phyloP scores from a whole-genome alignment of 2,797 vertebrate species.

The Macropodus opercularis region DNA sequence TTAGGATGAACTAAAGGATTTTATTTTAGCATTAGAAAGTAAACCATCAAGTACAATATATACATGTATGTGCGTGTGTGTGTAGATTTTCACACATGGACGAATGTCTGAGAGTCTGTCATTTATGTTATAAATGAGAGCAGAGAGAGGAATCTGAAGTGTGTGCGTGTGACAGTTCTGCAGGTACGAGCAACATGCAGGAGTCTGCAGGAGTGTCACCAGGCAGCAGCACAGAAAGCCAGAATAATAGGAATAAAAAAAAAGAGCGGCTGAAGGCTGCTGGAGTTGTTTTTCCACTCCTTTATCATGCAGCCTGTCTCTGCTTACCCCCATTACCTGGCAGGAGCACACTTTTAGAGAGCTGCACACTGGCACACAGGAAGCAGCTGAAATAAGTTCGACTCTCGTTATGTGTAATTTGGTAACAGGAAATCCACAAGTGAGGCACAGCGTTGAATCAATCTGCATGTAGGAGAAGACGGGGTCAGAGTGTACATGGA shows the following conservation, averaged over 20 bases:
- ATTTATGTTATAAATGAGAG: slow-evolving; percentile 14
- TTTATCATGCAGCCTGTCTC: slow-evolving; percentile 28
- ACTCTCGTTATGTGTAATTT: slow-evolving; percentile 12
- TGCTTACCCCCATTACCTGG: slow-evolving; percentile 41
- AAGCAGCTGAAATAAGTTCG: slow-evolving; percentile 2
- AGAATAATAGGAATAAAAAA: neutral
- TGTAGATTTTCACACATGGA: slow-evolving; percentile 5
- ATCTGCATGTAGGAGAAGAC: neutral
- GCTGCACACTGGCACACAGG: neutral
- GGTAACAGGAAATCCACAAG: neutral
- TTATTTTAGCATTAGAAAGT: no score
- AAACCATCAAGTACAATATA: no score
- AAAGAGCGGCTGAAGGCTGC: slow-evolving; percentile 41
- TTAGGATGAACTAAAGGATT: no score
- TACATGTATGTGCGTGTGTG: no score
- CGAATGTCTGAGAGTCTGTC: slow-evolving; percentile 9
- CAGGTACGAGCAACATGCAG: slow-evolving; percentile 45
- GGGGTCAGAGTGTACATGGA: neutral
- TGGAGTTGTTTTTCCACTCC: slow-evolving; percentile 54
- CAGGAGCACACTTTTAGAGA: slow-evolving; percentile 39
- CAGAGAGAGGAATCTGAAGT: slow-evolving; percentile 17
- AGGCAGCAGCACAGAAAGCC: slow-evolving; percentile 11
- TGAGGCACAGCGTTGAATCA: neutral
- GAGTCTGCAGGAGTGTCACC: slow-evolving; percentile 45
- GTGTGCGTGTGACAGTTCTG: slow-evolving; percentile 23